A percentile compares a stretch with the other conserved stretches of the same genome.
These are phyloP conservation scores for Zaprionus tsacasi DNA, from an alignment of 1,140 invertebrate genomes.

Conservation along the genomic window DNA sequence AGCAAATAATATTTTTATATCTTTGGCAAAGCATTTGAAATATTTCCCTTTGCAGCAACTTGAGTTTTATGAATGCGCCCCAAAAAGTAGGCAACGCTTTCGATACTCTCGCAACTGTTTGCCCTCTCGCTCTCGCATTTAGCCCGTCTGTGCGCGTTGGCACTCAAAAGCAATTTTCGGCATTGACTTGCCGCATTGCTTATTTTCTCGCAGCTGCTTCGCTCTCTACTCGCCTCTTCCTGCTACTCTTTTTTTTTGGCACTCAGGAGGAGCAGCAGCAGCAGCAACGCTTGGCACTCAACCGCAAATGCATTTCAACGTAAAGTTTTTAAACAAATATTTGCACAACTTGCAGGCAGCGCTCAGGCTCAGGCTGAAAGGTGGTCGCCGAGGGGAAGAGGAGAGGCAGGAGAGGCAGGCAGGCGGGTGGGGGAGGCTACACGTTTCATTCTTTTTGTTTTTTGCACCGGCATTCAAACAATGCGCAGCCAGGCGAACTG, in stretches of 20 bases:
- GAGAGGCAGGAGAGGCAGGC: background rate
- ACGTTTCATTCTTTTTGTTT: slow-evolving; percentile 43
- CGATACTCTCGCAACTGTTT: slow-evolving; percentile 42
- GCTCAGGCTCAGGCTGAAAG: slow-evolving; percentile 18
- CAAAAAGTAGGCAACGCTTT: slow-evolving; percentile 44
- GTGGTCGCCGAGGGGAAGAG: background rate
- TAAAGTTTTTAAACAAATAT: slow-evolving; percentile 83
- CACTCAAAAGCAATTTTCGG: slow-evolving; percentile 75
- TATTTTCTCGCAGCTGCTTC: slow-evolving; percentile 19
- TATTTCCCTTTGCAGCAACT: background rate
- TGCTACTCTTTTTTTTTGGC: slow-evolving; percentile 48
- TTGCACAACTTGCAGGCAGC: slow-evolving; percentile 75
- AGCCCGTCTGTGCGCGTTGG: slow-evolving; percentile 43
- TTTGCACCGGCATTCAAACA: slow-evolving; percentile 66
- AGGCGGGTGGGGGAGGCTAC: slow-evolving; percentile 24
- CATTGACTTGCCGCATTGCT: slow-evolving; percentile 50
- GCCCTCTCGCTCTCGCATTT: slow-evolving; percentile 24
- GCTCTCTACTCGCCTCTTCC: slow-evolving; percentile 28
- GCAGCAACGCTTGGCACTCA: slow-evolving; percentile 70
- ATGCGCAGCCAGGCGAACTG: slow-evolving; percentile 60
- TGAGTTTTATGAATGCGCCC: background rate
- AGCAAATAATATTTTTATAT: too few species aligned
- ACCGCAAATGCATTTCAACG: slow-evolving; percentile 83
- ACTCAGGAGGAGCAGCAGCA: slow-evolving; percentile 53
- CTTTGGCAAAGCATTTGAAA: background rate